Evolutionary conservation across 2,797 vertebrate genomes (phyloP), one percentile per base, ranked within the genome.

Genomic region (Megaceryle alcyon): DNA sequence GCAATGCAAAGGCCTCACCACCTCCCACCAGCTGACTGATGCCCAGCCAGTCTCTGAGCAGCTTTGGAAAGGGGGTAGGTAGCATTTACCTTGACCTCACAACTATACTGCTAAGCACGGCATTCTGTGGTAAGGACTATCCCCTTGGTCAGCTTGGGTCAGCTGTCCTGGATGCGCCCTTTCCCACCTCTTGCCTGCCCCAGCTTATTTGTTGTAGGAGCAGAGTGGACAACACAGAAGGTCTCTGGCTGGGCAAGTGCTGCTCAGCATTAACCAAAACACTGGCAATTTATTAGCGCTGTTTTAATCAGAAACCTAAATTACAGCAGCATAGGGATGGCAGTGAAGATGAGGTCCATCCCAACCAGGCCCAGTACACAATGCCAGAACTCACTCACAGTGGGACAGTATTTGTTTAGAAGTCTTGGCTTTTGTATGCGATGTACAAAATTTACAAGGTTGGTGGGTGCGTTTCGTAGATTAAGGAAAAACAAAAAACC

Each of bases 141-240:
- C 7, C 18, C 39, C 54, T 29, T 35, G 41, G 23, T 17, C 33
- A 14, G 14, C 53, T 44, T 21, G 49, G 41, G 33, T 17, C 33
- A 17, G 19, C 37, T 28, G 5, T 37, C 33, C 59, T 8, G 16
- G 35, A 22, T 73, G 22, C 8, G 22, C 23, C 46, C 19, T 26
- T 19, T 25, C 37, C 44, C 2, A 8, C 29, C 63, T 35, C 31
- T 48, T 35, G 56, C 26, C 56, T 31, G 19, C 12, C 49, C 31
- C 3, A 4, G 6, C 17, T 8, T 63, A 4, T 10, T 35, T 1
- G 1, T 54, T 63, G 20, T 1, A 0, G 21, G 14, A 18, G 8
- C 29, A 16, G 29, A 43, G 28, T 23, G 41, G 35, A 26, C 26
- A n/a, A 7, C 28, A 29, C 19, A 29, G 61, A 10, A 29, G 54